phyloP scores from a whole-genome alignment of 2,888 invertebrate genomes.

The Bombylius major region DNA sequence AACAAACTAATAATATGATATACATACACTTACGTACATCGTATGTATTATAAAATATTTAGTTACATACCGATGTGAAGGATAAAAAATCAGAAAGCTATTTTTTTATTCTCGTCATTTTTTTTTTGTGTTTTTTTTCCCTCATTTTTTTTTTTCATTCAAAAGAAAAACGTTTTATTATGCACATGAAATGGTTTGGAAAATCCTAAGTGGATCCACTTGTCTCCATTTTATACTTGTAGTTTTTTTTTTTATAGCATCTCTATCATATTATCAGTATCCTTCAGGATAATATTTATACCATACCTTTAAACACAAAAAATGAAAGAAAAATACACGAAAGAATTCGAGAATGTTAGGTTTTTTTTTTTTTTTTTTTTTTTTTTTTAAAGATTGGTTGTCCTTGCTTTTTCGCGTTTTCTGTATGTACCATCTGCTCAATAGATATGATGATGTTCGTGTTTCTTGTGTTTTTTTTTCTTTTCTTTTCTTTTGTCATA shows the following conservation, averaged over 20 bases:
- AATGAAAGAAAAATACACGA: too few species aligned
- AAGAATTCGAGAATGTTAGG: too few species aligned
- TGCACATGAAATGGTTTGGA: constrained; percentile 7
- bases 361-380: not conserved
- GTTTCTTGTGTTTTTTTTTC: too few species aligned
- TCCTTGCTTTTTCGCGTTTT: too few species aligned
- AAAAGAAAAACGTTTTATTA: constrained; percentile 1
- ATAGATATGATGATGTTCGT: too few species aligned
- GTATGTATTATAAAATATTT: too few species aligned
- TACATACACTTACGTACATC: too few species aligned
- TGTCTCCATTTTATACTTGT: not conserved
- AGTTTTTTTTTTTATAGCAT: not conserved
- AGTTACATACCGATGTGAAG: too few species aligned
- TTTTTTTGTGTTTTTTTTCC: not conserved
- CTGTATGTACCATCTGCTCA: too few species aligned
- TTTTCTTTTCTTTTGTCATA: too few species aligned
- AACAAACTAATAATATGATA: too few species aligned
- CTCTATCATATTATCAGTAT: not conserved
- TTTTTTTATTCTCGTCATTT: not conserved
- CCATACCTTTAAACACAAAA: not conserved
- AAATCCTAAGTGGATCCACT: not conserved
- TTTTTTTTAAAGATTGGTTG: not conserved
- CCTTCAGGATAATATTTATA: not conserved
- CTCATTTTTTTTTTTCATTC: not conserved
- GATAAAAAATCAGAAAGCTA: too few species aligned